phyloP scores from a whole-genome alignment of 2,113 vertebrate species.

The Limnothrissa miodon region DNA sequence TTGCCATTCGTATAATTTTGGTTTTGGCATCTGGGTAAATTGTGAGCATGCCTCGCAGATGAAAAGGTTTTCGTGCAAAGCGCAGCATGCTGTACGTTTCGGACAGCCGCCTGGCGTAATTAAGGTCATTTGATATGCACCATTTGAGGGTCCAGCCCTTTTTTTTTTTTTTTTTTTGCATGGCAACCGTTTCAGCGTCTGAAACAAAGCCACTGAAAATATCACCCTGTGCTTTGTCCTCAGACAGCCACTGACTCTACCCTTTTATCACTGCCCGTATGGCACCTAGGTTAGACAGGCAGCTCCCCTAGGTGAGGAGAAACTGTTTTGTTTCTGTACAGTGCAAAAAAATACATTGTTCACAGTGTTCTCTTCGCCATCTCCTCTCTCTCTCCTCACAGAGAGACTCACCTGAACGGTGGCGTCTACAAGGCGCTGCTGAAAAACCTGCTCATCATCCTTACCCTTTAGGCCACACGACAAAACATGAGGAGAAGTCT shows the following conservation, averaged over 20 bases:
- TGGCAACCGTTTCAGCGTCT: constrained; percentile 52
- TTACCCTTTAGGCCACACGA: neutral
- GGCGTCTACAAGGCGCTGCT: no score
- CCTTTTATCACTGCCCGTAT: neutral
- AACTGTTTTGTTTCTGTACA: neutral
- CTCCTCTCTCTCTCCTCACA: neutral
- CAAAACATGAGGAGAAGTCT: neutral
- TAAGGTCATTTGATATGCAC: constrained; percentile 62
- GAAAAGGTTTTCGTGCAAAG: constrained; percentile 58
- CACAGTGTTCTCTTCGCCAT: no score
- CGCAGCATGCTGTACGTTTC: constrained; percentile 52
- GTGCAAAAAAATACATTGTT: neutral
- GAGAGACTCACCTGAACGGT: neutral
- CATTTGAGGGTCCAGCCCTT: constrained; percentile 58
- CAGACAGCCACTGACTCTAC: neutral
- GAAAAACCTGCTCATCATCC: neutral
- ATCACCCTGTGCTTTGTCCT: neutral
- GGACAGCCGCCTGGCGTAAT: constrained; percentile 60
- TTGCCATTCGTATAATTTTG: constrained; percentile 85
- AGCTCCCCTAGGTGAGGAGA: neutral
- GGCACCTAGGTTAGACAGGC: neutral
- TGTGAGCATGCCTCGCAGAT: constrained; percentile 77
- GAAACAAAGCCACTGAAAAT: constrained; percentile 26
- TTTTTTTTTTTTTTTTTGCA: constrained; percentile 50
- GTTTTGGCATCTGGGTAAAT: constrained; percentile 80